Base-by-base conservation (phyloP, 2,888 invertebrate species). In the Cryptops parisi region DNA sequence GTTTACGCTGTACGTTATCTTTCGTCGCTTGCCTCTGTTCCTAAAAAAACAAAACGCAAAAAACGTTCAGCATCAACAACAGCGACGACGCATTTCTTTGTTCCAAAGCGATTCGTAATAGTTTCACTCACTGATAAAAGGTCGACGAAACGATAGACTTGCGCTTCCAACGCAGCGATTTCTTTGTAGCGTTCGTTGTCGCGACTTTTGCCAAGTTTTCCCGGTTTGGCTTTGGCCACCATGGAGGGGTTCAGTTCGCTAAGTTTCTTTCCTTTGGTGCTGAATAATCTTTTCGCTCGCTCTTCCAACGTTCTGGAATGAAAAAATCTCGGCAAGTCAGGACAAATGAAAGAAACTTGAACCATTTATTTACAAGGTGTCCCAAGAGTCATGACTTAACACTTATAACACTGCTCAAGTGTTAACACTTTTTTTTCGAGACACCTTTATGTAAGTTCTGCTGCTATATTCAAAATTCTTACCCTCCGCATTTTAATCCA, bases 1-100 rank as follows among this genome's bases (percentile, higher is more conserved):
- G 98, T 63, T 97, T 93, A 1, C 98, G 78, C 64, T 97, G 96
- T 2, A 98, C 97, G 70, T 99, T 98, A 71, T 99, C 98, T 64
- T 91, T 88, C 0, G 97, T 97, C 0, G 91, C 82, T 2, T 80
- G 77, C 44, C 97, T 77, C 62, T 96, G 91, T 57, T 84, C 80
- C 26, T 56, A 26, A 2, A 33, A 9, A 48, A 12, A 38, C 3
- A 48, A 33, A 47, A 26, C n/a, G 19, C 6, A 48, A 33, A 15
- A 33, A 46, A 9, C 17, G 9, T 23, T 41, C n/a, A n/a, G n/a
- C n/a, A n/a, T n/a, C n/a, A n/a, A n/a, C n/a, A n/a, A n/a, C n/a
- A 33, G 38, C n/a, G n/a, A n/a, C n/a, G n/a, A n/a, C n/a, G n/a
- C n/a, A n/a, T n/a, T n/a, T n/a, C n/a, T n/a, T n/a, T n/a, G n/a